Conservation (phyloP, 2,113 vertebrate species). For the Brienomyrus brachyistius region DNA sequence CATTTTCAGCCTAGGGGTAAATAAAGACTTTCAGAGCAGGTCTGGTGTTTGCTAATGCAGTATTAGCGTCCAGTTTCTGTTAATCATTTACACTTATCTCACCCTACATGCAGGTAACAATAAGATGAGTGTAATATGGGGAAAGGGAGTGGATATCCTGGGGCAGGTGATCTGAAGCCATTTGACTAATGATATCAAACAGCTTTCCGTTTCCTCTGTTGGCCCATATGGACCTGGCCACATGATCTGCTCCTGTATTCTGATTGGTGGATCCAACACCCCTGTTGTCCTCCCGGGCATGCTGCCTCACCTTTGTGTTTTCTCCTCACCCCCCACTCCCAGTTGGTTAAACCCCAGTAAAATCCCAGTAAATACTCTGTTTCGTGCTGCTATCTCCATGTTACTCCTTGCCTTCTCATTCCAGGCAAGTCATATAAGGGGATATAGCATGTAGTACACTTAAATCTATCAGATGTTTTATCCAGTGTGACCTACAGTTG, state of each 20-base stretch:
- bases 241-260: not conserved
- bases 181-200: not conserved
- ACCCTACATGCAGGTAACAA: not conserved
- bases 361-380: not conserved
- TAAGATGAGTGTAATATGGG: not conserved
- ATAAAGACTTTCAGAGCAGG: not conserved
- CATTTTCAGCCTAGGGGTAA: not conserved
- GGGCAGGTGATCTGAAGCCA: not conserved
- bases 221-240: not conserved
- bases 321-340: not conserved
- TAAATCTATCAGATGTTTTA: not conserved
- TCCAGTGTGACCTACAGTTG: not conserved
- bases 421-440: not conserved
- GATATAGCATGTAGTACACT: not conserved
- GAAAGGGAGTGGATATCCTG: not conserved
- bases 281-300: not conserved
- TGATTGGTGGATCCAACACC: not conserved
- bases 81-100: not conserved
- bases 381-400: not conserved
- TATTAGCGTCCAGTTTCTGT: not conserved
- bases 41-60: not conserved
- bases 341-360: not conserved
- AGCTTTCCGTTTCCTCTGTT: not conserved
- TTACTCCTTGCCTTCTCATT: not conserved
- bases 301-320: not conserved